phyloP scores from a whole-genome alignment of 2,113 vertebrate species.

The Girardinichthys multiradiatus region DNA sequence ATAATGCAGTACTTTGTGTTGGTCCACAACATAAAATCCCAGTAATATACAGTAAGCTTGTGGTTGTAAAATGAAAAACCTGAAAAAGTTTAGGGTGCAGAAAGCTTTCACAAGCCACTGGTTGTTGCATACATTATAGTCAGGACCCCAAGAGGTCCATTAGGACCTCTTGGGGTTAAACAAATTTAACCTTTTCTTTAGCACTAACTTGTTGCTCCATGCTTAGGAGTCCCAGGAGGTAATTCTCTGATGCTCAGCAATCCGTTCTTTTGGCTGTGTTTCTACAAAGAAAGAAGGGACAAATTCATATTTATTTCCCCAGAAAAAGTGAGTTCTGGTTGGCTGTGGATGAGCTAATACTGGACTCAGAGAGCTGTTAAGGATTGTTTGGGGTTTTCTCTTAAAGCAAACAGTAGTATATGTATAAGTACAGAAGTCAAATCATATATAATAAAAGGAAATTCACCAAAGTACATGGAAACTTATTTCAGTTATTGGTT shows the following conservation, averaged over 20 bases:
- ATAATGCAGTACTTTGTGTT: neutral
- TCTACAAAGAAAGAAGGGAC: slow-evolving; percentile 32
- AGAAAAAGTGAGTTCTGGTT: neutral
- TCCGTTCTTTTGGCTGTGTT: slow-evolving; percentile 25
- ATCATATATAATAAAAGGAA: too few relatives aligned
- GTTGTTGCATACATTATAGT: too few relatives aligned
- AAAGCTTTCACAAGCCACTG: neutral
- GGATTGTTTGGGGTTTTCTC: neutral
- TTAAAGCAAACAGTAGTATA: neutral
- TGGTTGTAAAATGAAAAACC: neutral
- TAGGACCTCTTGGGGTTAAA: too few relatives aligned
- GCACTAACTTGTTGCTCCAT: slow-evolving; percentile 51
- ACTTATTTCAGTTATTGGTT: too few relatives aligned
- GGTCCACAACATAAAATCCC: neutral
- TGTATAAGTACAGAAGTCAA: too few relatives aligned
- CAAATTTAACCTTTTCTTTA: neutral
- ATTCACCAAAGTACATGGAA: too few relatives aligned
- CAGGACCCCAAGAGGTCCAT: neutral
- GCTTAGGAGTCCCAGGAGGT: slow-evolving; percentile 20
- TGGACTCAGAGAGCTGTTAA: neutral
- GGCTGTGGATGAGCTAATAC: neutral
- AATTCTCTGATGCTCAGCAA: slow-evolving; percentile 3
- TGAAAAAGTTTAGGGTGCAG: neutral
- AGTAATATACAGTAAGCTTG: neutral
- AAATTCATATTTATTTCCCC: neutral